phyloP scores from a whole-genome alignment of 2,888 invertebrate genomes.

The Cephalotes varians region DNA sequence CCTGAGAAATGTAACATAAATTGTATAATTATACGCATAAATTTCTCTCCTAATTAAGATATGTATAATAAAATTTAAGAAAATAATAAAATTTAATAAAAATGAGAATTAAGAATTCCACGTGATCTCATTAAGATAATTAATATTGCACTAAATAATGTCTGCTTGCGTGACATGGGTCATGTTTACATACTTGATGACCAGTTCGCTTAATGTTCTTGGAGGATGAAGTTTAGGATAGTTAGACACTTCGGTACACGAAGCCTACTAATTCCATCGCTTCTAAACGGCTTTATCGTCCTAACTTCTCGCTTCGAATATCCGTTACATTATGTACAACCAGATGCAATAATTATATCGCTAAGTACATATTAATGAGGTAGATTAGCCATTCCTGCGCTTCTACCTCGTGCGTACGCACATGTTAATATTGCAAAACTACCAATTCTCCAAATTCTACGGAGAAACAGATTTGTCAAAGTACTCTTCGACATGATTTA shows the following conservation, averaged over 20 bases:
- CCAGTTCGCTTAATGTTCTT: slow-evolving; percentile 49
- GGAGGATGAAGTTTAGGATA: slow-evolving; percentile 67
- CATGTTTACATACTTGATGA: slow-evolving; percentile 56
- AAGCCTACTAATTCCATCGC: slow-evolving; percentile 65
- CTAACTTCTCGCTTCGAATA: slow-evolving; percentile 58
- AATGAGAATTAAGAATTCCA: slow-evolving; percentile 2
- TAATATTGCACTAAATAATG: neutral
- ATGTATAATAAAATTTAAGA: neutral
- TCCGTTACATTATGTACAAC: slow-evolving; percentile 43
- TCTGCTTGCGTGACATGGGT: slow-evolving; percentile 2
- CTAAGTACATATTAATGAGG: slow-evolving; percentile 48
- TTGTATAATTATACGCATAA: neutral
- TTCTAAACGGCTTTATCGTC: slow-evolving; percentile 60
- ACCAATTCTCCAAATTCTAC: slow-evolving; percentile 10
- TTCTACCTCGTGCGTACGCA: slow-evolving; percentile 5
- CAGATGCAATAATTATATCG: slow-evolving; percentile 51
- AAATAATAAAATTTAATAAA: too few relatives aligned
- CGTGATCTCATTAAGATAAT: neutral
- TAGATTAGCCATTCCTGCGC: slow-evolving; percentile 43
- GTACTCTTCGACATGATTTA: neutral
- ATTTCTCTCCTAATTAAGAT: neutral
- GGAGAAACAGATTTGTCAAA: neutral
- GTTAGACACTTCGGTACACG: slow-evolving; percentile 58
- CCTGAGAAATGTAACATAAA: neutral
- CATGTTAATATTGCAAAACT: slow-evolving; percentile 25